Percentiles rank a stretch among this genome's conserved stretches.
These are phyloP conservation scores for Lichenostomus cassidix DNA, from an alignment of 2,113 vertebrate genomes.

Conservation along the genomic window DNA sequence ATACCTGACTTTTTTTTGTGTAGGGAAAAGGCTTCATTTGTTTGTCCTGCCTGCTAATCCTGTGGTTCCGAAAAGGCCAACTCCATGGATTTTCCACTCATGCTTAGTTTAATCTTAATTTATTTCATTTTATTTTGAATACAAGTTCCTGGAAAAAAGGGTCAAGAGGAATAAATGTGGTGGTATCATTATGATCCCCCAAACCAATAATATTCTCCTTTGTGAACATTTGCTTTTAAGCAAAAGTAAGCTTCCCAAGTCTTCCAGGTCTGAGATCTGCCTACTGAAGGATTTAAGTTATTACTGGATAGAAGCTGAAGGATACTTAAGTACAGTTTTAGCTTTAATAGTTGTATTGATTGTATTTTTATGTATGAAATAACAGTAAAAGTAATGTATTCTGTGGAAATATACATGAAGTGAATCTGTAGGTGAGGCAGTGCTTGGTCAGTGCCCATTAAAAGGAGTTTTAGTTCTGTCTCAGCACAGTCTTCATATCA, in stretches of 20 bases:
- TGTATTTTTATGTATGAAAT: background rate
- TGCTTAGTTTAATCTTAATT: background rate
- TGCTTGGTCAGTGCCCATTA: background rate
- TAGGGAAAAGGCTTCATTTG: background rate
- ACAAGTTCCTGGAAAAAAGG: background rate
- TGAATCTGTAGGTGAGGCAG: background rate
- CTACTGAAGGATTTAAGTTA: background rate
- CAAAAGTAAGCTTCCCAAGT: background rate
- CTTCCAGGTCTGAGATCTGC: background rate
- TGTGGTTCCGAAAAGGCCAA: background rate
- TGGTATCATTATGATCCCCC: background rate
- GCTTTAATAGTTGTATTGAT: background rate
- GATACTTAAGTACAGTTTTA: background rate
- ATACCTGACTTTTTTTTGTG: background rate
- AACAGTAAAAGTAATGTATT: background rate
- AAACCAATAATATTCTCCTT: background rate
- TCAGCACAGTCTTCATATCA: background rate
- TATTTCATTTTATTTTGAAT: background rate
- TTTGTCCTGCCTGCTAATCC: background rate
- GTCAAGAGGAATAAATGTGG: background rate
- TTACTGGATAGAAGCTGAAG: background rate
- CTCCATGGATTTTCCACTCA: background rate
- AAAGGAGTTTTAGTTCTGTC: background rate
- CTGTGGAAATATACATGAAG: background rate
- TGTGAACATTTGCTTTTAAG: background rate